Percentiles rank a stretch among this genome's conserved stretches.
These are phyloP conservation scores for Rhea americana DNA, from an alignment of 2,113 vertebrate genomes.

Conservation along the genomic window DNA sequence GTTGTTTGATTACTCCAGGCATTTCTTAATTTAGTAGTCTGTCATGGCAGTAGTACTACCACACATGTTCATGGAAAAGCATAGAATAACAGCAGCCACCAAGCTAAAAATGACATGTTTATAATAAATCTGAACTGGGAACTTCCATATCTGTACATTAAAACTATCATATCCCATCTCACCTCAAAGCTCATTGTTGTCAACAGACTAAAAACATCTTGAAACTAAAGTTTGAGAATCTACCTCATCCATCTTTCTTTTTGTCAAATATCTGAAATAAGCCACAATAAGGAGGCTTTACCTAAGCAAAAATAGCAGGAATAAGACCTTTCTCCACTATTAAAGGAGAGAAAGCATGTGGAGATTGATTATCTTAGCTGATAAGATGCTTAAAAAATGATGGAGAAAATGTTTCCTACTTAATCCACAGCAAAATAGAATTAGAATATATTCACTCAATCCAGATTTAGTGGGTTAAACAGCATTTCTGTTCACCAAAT, in stretches of 20 bases:
- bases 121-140: not conserved
- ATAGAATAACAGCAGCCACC: not conserved
- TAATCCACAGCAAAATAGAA: not conserved
- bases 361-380: not conserved
- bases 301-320: not conserved
- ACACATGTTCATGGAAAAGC: not conserved
- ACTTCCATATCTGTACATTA: not conserved
- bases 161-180: not conserved
- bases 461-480: not conserved
- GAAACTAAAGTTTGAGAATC: not conserved
- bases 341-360: not conserved
- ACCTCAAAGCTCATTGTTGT: not conserved
- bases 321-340: not conserved
- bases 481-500: not conserved
- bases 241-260: not conserved
- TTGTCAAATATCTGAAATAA: not conserved
- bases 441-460: not conserved
- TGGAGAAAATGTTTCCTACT: not conserved
- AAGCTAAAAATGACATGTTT: not conserved
- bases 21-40: not conserved
- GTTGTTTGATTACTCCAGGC: not conserved
- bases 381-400: not conserved
- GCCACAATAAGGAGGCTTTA: not conserved
- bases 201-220: not conserved
- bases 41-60: not conserved